These are phyloP conservation scores for Periparus ater DNA, from an alignment of 2,797 vertebrate species.

Conservation along the genomic window DNA sequence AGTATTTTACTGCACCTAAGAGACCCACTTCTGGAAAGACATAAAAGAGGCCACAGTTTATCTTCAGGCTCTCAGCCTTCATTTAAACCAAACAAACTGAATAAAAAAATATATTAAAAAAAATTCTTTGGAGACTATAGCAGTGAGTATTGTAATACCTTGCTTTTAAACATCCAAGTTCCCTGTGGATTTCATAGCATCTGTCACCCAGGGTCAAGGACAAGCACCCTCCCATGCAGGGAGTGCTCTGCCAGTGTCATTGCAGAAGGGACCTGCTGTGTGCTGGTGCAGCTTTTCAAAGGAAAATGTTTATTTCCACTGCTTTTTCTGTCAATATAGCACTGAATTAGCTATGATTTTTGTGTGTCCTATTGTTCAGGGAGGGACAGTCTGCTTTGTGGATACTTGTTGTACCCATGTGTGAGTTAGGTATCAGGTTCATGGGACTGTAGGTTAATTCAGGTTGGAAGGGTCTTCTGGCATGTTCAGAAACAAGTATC, in stretches of 20 bases:
- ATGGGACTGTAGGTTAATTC: background rate
- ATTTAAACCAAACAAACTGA: constrained; percentile 10
- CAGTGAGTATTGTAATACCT: background rate
- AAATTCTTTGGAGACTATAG: background rate
- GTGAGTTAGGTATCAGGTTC: background rate
- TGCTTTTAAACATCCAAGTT: background rate
- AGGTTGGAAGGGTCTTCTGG: background rate
- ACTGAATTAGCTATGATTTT: background rate
- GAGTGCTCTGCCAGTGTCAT: background rate
- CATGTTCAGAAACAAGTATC: background rate
- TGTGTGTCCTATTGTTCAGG: background rate
- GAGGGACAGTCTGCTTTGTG: background rate
- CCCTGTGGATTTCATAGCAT: background rate
- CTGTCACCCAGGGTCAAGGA: background rate
- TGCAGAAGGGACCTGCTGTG: background rate
- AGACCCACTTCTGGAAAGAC: background rate
- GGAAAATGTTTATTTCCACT: background rate
- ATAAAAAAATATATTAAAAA: background rate
- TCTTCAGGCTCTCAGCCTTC: background rate
- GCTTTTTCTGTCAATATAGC: background rate
- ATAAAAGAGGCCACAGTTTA: background rate
- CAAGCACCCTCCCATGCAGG: background rate
- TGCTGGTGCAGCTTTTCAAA: background rate
- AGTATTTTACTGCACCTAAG: background rate
- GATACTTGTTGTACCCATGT: background rate